Evolutionary conservation across 2,888 invertebrate species (phyloP).

Genomic region (Carterocephalus palaemon): DNA sequence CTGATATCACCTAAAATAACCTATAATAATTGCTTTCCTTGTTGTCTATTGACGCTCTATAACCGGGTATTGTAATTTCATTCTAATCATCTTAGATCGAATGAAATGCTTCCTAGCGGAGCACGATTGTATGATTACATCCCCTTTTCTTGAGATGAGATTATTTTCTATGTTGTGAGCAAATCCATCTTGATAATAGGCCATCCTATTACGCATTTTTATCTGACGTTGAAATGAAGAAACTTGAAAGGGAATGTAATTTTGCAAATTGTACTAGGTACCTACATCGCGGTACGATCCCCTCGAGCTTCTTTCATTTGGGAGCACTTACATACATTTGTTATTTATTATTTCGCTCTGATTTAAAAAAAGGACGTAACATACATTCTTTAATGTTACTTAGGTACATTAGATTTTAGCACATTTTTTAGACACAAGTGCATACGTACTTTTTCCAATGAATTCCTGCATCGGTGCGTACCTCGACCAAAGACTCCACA

Average conservation of each 20-base stretch:
- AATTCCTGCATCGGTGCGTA: no score
- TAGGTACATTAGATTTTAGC: background rate
- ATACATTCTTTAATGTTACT: background rate
- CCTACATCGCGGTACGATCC: slow-evolving; percentile 43
- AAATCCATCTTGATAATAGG: slow-evolving; percentile 42
- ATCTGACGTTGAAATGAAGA: slow-evolving; percentile 41
- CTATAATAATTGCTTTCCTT: no score
- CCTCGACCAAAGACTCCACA: no score
- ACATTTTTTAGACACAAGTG: no score
- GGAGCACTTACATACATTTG: slow-evolving; percentile 43
- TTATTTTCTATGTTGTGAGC: slow-evolving; percentile 30
- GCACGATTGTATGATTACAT: no score
- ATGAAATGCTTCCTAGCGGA: no score
- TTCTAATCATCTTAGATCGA: no score
- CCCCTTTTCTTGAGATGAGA: background rate
- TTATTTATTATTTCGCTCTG: slow-evolving; percentile 41
- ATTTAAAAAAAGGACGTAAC: background rate
- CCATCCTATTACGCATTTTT: slow-evolving; percentile 40
- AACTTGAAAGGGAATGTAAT: slow-evolving; percentile 52
- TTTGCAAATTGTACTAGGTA: slow-evolving; percentile 53
- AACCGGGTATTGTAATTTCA: no score
- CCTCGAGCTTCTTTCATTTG: slow-evolving; percentile 44
- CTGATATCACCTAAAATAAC: no score
- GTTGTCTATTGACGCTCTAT: no score
- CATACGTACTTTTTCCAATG: no score